Evolutionary conservation across 2,113 vertebrate genomes (phyloP).

Genomic region (Spermophilus dauricus): DNA sequence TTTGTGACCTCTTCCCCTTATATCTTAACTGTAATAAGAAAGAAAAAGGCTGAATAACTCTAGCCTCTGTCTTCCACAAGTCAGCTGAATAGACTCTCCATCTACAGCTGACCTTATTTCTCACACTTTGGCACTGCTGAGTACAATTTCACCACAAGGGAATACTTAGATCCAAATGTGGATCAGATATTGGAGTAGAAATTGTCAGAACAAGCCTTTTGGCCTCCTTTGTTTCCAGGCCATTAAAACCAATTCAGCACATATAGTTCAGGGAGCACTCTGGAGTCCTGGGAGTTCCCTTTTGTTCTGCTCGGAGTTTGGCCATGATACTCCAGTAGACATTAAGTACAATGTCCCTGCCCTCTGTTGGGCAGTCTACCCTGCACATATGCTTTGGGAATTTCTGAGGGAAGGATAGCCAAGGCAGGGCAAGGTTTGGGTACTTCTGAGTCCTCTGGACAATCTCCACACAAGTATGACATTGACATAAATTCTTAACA

Average conservation of each 20-base stretch:
- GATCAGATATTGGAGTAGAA: neutral
- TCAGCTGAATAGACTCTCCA: neutral
- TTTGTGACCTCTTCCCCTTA: neutral
- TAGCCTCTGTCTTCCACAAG: neutral
- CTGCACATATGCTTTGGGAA: neutral
- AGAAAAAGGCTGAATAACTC: neutral
- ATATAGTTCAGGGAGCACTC: neutral
- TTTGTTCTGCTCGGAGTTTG: neutral
- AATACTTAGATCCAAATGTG: neutral
- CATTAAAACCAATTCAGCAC: neutral
- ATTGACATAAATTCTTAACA: conserved; percentile 1
- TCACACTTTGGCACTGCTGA: neutral
- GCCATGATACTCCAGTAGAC: neutral
- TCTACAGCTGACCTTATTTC: neutral
- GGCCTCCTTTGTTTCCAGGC: neutral
- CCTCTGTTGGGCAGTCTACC: neutral
- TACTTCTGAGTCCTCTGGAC: neutral
- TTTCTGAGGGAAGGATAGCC: neutral
- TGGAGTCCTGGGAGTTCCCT: neutral
- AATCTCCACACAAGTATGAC: neutral
- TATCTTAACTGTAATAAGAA: neutral
- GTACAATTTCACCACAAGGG: neutral
- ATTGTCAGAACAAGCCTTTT: neutral
- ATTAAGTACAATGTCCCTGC: neutral
- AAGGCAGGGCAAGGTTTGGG: neutral